Evolutionary conservation across 30 jellyfish, hydroid and myxozoan genomes (phyloP).

Genomic region (Nemopilema nomurai): DNA sequence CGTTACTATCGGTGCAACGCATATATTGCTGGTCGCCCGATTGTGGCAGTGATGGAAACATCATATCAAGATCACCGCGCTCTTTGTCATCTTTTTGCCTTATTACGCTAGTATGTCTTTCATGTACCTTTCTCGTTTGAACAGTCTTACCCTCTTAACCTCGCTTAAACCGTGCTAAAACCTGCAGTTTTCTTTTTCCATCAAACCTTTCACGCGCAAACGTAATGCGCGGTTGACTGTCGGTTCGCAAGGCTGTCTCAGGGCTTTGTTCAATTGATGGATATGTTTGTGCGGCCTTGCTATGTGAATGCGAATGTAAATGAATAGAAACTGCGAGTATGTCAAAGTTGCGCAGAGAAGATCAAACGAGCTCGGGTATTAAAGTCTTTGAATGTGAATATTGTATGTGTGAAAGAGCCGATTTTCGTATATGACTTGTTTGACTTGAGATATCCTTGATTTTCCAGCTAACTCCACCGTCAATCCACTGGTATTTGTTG

Average conservation of each 20-base stretch:
- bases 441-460: conserved; percentile 54
- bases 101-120: conserved; percentile 3
- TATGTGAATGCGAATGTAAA: conserved; percentile 43
- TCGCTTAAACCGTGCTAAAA: conserved; percentile 15
- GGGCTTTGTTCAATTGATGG: conserved; percentile 35
- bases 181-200: conserved; percentile 5
- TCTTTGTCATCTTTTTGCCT: conserved; percentile 15
- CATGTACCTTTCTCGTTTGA: conserved; percentile 18
- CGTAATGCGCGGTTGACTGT: conserved; percentile 50
- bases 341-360: conserved; percentile 65
- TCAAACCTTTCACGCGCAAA: neutral
- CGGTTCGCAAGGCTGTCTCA: conserved; percentile 49
- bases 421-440: conserved; percentile 51
- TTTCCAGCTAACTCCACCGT: conserved; percentile 26
- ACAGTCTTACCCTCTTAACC: conserved; percentile 38
- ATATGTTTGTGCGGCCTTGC: conserved; percentile 51
- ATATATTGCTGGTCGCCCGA: conserved; percentile 37
- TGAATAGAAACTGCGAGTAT: conserved; percentile 34
- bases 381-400: conserved; percentile 52
- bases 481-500: conserved; percentile 57
- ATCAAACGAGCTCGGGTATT: conserved; percentile 72
- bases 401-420: conserved; percentile 65
- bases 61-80: conserved; percentile 28
- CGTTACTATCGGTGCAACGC: conserved; percentile 56
- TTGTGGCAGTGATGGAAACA: conserved; percentile 5